phyloP scores from a whole-genome alignment of 2,888 invertebrate genomes.

The Cryptus viduatorius region DNA sequence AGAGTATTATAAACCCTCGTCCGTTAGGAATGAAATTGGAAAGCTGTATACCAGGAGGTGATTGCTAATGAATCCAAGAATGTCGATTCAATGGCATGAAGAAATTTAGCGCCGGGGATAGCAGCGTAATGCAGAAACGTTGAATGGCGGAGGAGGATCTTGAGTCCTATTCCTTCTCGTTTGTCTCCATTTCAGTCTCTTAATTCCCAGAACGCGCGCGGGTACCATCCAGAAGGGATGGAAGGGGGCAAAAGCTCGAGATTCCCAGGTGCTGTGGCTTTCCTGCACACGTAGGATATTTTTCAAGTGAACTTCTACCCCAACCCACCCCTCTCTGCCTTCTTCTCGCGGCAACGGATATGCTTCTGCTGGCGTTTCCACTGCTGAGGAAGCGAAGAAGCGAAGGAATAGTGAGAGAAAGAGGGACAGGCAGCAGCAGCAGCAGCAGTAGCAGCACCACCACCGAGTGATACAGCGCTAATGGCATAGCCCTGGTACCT shows the following conservation, averaged over 20 bases:
- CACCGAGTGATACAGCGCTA: constrained; percentile 77
- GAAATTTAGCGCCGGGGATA: not conserved
- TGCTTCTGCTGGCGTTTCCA: constrained; percentile 31
- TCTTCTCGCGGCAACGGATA: constrained; percentile 20
- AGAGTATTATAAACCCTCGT: not conserved
- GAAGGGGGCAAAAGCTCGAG: constrained; percentile 29
- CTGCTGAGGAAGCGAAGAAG: constrained; percentile 55
- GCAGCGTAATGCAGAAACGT: not conserved
- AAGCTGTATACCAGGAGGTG: not conserved
- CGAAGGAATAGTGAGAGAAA: constrained; percentile 60
- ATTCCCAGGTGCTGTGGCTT: constrained; percentile 48
- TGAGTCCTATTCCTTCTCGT: constrained; percentile 44
- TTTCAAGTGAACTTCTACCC: constrained; percentile 36
- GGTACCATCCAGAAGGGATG: not conserved
- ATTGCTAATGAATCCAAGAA: constrained; percentile 27
- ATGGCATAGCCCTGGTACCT: constrained; percentile 76
- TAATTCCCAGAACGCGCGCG: constrained; percentile 17
- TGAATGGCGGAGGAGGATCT: constrained; percentile 4
- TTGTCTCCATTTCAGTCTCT: constrained; percentile 46
- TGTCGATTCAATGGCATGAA: not conserved
- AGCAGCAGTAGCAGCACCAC: constrained; percentile 47
- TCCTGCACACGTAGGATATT: constrained; percentile 48
- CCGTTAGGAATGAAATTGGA: not conserved
- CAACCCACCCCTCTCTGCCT: too few species aligned
- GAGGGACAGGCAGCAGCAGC: constrained; percentile 58